Percentiles rank a stretch among this genome's conserved stretches.
Evolutionary conservation across 2,888 invertebrate species (phyloP).

Genomic region (Cremastinae sp.): DNA sequence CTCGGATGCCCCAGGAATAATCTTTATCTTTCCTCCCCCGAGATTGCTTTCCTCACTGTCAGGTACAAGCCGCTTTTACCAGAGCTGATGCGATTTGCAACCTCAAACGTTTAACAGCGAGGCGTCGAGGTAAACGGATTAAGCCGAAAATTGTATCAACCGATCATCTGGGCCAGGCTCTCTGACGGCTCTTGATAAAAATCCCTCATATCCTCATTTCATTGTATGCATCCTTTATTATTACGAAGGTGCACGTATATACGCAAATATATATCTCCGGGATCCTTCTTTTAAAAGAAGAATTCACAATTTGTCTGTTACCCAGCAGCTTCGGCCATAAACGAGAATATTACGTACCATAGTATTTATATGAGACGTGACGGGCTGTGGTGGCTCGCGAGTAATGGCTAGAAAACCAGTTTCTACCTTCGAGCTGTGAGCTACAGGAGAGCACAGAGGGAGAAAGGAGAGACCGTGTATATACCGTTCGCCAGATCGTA

Average conservation of each 20-base stretch:
- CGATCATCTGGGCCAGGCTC: too few species aligned
- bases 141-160: too few species aligned
- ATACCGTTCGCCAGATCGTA: constrained; percentile 54
- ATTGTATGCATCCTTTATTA: constrained; percentile 5
- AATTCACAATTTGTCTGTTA: constrained; percentile 63
- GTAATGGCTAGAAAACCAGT: constrained; percentile 72
- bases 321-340: constrained; percentile 63
- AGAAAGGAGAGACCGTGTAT: constrained; percentile 54
- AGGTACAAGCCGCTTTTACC: too few species aligned
- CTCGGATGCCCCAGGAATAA: constrained; percentile 36
- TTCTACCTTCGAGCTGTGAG: constrained; percentile 61
- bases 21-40: constrained; percentile 20
- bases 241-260: neutral
- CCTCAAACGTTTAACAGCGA: constrained; percentile 26
- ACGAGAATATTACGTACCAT: constrained; percentile 67
- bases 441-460: constrained; percentile 39
- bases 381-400: constrained; percentile 64
- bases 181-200: too few species aligned
- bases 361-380: constrained; percentile 69
- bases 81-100: neutral
- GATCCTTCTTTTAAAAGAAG: constrained; percentile 45
- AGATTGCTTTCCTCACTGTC: neutral
- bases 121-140: neutral
- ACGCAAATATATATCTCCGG: constrained; percentile 30
- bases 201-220: too few species aligned